Conservation (phyloP, 2,797 vertebrate genomes). For the Falco concolor region DNA sequence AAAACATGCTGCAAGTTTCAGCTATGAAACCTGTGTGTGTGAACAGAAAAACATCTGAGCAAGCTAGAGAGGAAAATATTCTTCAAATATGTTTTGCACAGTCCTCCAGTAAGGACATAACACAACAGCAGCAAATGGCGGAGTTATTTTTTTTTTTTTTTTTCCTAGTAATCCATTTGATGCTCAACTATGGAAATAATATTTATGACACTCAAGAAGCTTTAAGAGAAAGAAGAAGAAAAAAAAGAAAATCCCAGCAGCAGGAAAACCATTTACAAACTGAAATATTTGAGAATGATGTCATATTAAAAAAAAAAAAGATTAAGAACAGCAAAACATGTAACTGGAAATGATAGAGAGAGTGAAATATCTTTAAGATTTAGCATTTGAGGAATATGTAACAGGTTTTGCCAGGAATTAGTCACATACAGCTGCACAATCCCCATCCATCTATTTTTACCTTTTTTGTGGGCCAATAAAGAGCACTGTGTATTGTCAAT, state of each 20-base stretch:
- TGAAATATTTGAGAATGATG: background rate
- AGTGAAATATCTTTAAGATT: background rate
- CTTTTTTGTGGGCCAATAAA: constrained; percentile 20
- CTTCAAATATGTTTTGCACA: background rate
- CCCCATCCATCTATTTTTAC: background rate
- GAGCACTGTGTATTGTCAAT: background rate
- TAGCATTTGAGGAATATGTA: background rate
- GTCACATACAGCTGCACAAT: constrained; percentile 1
- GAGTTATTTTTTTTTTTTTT: too few relatives aligned
- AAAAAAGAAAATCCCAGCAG: background rate
- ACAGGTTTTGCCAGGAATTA: background rate
- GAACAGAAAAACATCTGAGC: background rate
- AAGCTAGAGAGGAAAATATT: background rate
- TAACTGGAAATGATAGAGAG: background rate
- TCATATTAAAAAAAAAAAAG: background rate
- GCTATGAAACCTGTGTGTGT: background rate
- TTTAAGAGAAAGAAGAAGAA: background rate
- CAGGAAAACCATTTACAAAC: background rate
- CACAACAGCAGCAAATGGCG: background rate
- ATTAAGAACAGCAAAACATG: background rate
- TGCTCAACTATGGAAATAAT: background rate
- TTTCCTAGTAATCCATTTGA: background rate
- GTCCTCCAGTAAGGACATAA: background rate
- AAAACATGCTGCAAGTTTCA: background rate
- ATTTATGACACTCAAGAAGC: background rate